Evolutionary conservation across 2,888 invertebrate genomes (phyloP).

Genomic region (Eristalis tenax): DNA sequence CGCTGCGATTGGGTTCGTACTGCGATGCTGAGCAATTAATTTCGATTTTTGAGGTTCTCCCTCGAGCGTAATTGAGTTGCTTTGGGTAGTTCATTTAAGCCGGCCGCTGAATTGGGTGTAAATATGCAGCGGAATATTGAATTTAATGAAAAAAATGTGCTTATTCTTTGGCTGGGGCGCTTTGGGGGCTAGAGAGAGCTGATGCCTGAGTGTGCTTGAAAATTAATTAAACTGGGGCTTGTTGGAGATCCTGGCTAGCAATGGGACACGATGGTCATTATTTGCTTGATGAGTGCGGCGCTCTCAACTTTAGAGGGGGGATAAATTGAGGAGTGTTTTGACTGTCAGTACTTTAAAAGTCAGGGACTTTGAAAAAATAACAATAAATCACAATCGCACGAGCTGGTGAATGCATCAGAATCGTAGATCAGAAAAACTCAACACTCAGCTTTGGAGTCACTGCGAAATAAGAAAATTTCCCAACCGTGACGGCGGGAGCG

Average conservation of each 20-base stretch:
- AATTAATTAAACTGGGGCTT: background rate
- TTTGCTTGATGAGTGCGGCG: background rate
- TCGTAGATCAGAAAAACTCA: too few species aligned
- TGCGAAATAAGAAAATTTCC: too few species aligned
- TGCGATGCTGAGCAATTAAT: constrained; percentile 21
- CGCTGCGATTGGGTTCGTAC: constrained; percentile 33
- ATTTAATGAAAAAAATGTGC: background rate
- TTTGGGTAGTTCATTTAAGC: background rate
- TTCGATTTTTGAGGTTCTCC: constrained; percentile 32
- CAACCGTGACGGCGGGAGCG: too few species aligned
- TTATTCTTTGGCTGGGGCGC: background rate
- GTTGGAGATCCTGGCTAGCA: background rate
- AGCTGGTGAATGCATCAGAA: too few species aligned
- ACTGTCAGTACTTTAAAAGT: background rate
- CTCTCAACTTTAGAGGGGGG: background rate
- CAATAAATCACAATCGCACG: background rate
- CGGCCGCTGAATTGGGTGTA: too few species aligned
- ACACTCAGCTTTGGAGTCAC: too few species aligned
- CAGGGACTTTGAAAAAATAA: background rate
- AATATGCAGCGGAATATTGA: background rate
- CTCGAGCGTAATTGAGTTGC: constrained; percentile 5
- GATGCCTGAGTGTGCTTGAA: background rate
- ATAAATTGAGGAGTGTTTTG: background rate
- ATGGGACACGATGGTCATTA: background rate
- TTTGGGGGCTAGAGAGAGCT: background rate